phyloP scores from a whole-genome alignment of 2,113 vertebrate species.

The Muntiacus muntjak region DNA sequence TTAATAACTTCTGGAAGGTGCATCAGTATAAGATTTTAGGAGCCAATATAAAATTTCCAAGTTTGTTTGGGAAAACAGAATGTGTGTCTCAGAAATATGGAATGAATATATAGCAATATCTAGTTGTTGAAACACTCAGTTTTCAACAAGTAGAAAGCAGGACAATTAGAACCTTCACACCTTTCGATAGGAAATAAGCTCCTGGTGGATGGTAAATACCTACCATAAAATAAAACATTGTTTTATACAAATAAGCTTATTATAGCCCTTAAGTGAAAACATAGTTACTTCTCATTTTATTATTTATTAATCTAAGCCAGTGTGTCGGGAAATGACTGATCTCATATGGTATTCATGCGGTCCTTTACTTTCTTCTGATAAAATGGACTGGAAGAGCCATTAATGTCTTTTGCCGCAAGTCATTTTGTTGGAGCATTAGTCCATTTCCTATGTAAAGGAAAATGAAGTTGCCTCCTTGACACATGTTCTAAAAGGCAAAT shows the following conservation, averaged over 20 bases:
- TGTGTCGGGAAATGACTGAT: not conserved
- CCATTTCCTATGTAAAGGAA: conserved; percentile 47
- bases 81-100: not conserved
- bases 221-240: not conserved
- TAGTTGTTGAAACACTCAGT: not conserved
- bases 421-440: conserved; percentile 32
- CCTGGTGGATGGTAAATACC: not conserved
- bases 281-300: not conserved
- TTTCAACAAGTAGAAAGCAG: not conserved
- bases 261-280: not conserved
- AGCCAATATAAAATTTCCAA: not conserved
- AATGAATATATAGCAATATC: not conserved
- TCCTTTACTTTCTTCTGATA: not conserved
- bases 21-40: not conserved
- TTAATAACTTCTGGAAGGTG: not conserved
- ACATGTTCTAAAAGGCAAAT: conserved; percentile 6
- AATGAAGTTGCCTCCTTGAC: not conserved
- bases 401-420: conserved; percentile 42
- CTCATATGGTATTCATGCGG: not conserved
- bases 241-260: not conserved
- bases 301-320: not conserved
- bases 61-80: not conserved
- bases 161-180: not conserved
- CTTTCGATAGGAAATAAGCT: conserved; percentile 1
- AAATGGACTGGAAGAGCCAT: conserved; percentile 17